phyloP scores from a whole-genome alignment of 2,888 invertebrate genomes.

The Mesopsocus fuscifrons region DNA sequence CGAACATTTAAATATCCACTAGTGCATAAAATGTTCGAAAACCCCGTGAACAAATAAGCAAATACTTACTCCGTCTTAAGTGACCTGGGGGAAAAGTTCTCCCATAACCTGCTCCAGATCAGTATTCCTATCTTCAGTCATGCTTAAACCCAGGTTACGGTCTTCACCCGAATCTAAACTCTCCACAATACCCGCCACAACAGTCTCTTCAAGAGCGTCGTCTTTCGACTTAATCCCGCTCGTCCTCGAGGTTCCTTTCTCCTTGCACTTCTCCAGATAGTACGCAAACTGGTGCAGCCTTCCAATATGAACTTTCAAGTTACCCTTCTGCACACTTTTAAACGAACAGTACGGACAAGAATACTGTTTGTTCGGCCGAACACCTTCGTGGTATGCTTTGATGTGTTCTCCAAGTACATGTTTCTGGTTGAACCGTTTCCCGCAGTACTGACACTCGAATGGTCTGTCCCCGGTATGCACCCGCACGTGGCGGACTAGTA shows the following conservation, averaged over 20 bases:
- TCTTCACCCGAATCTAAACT: not conserved
- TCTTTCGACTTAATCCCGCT: not conserved
- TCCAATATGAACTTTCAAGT: constrained; percentile 13
- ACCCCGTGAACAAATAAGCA: no score
- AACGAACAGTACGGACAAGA: constrained; percentile 32
- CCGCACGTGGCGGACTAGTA: constrained; percentile 31
- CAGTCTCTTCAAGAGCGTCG: no score
- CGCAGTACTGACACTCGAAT: constrained; percentile 34
- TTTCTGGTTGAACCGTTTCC: constrained; percentile 37
- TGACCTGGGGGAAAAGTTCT: constrained; percentile 16
- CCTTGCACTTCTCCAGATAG: constrained; percentile 6
- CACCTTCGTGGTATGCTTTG: no score
- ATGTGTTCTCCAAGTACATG: constrained; percentile 38
- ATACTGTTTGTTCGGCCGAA: no score
- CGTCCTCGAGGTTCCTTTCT: not conserved
- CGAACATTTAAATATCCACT: no score
- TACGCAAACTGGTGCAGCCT: constrained; percentile 13
- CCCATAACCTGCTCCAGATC: constrained; percentile 15
- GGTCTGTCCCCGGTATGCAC: constrained; percentile 39
- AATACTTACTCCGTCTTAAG: no score
- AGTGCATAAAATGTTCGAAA: no score
- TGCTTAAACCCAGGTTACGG: not conserved
- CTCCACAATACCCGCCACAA: not conserved
- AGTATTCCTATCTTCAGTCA: not conserved
- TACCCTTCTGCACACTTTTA: constrained; percentile 35